Conservation (phyloP, 2,113 vertebrate species). For the Proteles cristata region DNA sequence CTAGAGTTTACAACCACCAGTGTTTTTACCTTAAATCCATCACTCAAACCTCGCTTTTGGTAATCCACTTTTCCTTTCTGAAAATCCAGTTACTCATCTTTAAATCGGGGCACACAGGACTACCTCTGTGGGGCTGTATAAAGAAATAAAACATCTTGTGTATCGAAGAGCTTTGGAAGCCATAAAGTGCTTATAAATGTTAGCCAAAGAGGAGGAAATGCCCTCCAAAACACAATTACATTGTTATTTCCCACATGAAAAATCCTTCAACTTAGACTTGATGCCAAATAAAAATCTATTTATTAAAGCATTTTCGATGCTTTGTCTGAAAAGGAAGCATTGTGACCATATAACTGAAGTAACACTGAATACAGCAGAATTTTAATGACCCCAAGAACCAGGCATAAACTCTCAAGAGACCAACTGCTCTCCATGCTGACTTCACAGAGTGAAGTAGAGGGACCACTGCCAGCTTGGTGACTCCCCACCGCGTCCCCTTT, state of each 20-base stretch:
- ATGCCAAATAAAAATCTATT: conserved; percentile 58
- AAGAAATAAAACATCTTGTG: conserved; percentile 42
- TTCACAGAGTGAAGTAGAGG: not conserved
- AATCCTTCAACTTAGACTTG: not conserved
- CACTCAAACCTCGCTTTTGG: conserved; percentile 8
- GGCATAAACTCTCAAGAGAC: conserved; percentile 37
- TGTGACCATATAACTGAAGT: not conserved
- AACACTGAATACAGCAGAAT: conserved; percentile 1
- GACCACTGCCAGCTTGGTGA: conserved; percentile 1
- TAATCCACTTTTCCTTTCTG: not conserved
- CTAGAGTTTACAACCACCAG: conserved; percentile 20
- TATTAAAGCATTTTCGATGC: conserved; percentile 41
- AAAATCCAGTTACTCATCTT: conserved; percentile 61
- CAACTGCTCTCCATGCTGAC: not conserved
- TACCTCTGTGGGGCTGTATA: not conserved
- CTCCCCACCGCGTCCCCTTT: not conserved
- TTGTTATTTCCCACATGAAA: not conserved
- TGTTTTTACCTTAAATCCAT: conserved; percentile 36
- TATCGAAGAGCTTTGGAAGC: conserved; percentile 19
- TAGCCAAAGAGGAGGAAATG: not conserved
- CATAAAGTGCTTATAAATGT: conserved; percentile 29
- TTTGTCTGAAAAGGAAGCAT: conserved; percentile 48
- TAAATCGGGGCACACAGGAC: conserved; percentile 23
- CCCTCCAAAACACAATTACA: not conserved
- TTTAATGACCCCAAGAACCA: conserved; percentile 46